Conservation (phyloP, 2,113 vertebrate genomes). For the Pagrus major region DNA sequence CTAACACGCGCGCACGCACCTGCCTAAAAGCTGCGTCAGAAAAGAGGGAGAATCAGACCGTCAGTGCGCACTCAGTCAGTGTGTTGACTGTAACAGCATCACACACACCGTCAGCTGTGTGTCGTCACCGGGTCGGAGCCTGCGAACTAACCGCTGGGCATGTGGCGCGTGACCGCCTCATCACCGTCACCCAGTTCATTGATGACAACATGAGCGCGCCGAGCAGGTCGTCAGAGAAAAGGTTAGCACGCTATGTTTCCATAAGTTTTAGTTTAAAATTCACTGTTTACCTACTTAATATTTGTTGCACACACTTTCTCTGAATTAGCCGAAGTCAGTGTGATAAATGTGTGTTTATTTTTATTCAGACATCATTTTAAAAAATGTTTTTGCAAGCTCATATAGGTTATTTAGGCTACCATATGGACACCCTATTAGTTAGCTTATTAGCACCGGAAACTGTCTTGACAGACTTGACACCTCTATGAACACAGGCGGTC, state of each 20-base stretch:
- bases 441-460: neutral
- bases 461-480: neutral
- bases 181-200: slow-evolving; percentile 34
- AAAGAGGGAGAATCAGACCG: neutral
- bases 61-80: neutral
- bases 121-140: neutral
- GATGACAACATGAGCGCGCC: slow-evolving; percentile 67
- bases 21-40: slow-evolving; percentile 44
- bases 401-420: too few species aligned
- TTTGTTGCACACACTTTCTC: too few species aligned
- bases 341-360: neutral
- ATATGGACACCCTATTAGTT: neutral
- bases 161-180: slow-evolving; percentile 19
- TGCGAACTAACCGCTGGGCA: neutral
- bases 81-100: slow-evolving; percentile 1
- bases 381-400: too few species aligned
- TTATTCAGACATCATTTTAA: neutral
- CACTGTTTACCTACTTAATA: too few species aligned
- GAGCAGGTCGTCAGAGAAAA: slow-evolving; percentile 62
- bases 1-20: slow-evolving; percentile 13
- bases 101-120: slow-evolving; percentile 2
- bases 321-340: too few species aligned
- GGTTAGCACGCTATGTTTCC: slow-evolving; percentile 48
- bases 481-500: neutral
- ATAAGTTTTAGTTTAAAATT: neutral